Evolutionary conservation across 2,113 vertebrate species (phyloP).

Genomic region (Meles meles): DNA sequence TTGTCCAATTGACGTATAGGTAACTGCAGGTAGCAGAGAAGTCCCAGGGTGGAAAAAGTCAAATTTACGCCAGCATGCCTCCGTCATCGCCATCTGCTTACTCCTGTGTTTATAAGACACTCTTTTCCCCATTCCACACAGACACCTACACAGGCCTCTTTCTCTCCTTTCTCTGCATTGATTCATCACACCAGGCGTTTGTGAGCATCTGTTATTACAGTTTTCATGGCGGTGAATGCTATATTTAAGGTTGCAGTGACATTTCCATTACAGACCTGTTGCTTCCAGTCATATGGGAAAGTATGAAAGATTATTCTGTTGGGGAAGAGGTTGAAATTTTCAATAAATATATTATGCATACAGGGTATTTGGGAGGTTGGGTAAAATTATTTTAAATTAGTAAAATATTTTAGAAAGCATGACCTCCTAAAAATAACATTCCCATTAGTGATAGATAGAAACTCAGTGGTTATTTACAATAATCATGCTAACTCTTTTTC

Average conservation of each 20-base stretch:
- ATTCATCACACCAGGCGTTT: slow-evolving; percentile 45
- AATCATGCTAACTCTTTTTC: accelerated
- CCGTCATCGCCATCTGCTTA: not conserved
- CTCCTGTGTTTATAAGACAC: not conserved
- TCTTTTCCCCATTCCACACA: not conserved
- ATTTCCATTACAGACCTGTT: slow-evolving; percentile 55
- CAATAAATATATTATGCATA: not conserved
- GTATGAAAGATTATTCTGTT: slow-evolving; percentile 32
- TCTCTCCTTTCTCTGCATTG: slow-evolving; percentile 22
- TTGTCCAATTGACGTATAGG: slow-evolving; percentile 1
- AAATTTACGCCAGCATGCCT: not conserved
- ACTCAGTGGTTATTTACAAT: not conserved
- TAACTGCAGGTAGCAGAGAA: slow-evolving; percentile 16
- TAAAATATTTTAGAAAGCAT: not conserved
- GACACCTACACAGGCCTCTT: not conserved
- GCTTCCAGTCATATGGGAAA: slow-evolving; percentile 34
- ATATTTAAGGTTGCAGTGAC: slow-evolving; percentile 62
- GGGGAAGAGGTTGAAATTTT: not conserved
- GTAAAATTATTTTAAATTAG: not conserved
- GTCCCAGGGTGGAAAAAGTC: not conserved
- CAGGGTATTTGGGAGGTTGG: not conserved
- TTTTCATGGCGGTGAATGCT: slow-evolving; percentile 28
- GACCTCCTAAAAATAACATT: not conserved
- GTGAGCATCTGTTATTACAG: slow-evolving; percentile 50
- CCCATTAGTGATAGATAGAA: not conserved